Evolutionary conservation across 1,140 invertebrate genomes (phyloP).

Genomic region (Lasioglossum albipes): DNA sequence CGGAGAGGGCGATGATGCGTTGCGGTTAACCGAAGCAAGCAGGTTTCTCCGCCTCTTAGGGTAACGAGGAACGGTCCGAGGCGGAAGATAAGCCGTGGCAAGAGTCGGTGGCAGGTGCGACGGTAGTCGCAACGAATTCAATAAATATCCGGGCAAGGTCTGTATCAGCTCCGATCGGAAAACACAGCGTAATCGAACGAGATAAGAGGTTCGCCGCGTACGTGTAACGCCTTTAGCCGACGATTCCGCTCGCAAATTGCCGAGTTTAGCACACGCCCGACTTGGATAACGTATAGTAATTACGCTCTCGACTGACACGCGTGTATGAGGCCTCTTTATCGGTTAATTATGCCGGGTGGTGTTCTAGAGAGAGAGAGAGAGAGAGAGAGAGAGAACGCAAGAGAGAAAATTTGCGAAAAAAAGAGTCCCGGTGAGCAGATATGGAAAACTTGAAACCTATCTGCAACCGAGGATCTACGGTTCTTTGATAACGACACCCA

Average conservation of each 20-base stretch:
- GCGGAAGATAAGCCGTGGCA: constrained; percentile 23
- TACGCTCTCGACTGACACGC: constrained; percentile 25
- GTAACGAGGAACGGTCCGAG: constrained; percentile 22
- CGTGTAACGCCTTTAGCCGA: constrained; percentile 14
- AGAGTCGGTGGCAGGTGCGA: constrained; percentile 26
- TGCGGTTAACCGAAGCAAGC: constrained; percentile 1
- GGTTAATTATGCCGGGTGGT: constrained; percentile 24
- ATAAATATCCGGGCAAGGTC: constrained; percentile 21
- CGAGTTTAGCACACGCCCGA: constrained; percentile 35
- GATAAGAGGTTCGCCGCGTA: constrained; percentile 12
- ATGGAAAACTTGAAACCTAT: constrained; percentile 11
- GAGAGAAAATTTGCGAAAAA: too few relatives aligned
- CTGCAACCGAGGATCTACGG: background rate
- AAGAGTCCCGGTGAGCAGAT: background rate
- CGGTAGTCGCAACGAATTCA: constrained; percentile 33
- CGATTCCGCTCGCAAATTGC: constrained; percentile 43
- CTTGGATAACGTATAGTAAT: constrained; percentile 38
- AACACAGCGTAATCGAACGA: constrained; percentile 35
- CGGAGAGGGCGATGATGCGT: constrained; percentile 27
- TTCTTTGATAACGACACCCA: constrained; percentile 14
- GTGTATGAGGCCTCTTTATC: constrained; percentile 36
- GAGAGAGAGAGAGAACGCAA: background rate
- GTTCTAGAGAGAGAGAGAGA: background rate
- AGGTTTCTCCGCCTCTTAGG: constrained; percentile 34
- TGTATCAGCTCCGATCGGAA: constrained; percentile 35